Percentiles rank a stretch among this genome's conserved stretches.
Conservation (phyloP, 64 coral and sea anemone species). For the Acropora yongei region DNA sequence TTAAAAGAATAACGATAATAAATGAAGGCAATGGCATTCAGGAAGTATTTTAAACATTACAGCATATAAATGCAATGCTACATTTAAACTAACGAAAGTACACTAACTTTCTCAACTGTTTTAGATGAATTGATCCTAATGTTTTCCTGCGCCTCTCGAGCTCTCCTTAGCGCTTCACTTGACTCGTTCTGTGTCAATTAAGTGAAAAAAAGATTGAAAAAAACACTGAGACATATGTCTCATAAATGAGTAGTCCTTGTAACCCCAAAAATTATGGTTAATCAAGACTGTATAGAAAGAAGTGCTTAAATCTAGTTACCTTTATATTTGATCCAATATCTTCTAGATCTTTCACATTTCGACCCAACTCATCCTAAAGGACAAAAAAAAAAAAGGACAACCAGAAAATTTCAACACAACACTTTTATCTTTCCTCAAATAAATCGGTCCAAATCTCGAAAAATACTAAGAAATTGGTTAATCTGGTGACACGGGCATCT, state of each 20-base stretch:
- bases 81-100: not conserved
- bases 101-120: constrained; percentile 24
- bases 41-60: no score
- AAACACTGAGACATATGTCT: not conserved
- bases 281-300: not conserved
- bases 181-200: constrained; percentile 2
- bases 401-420: no score
- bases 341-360: constrained; percentile 65
- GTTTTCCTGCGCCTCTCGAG: constrained; percentile 18
- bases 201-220: not conserved
- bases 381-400: not conserved
- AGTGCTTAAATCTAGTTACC: not conserved
- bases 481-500: no score
- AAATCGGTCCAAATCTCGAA: no score
- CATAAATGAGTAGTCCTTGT: no score
- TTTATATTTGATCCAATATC: constrained; percentile 66
- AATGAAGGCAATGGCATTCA: no score
- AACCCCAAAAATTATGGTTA: not conserved
- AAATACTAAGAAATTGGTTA: no score
- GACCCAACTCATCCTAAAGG: constrained; percentile 56
- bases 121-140: constrained; percentile 7
- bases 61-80: no score
- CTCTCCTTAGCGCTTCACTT: constrained; percentile 13
- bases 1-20: no score
- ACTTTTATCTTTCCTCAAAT: no score